Base-by-base conservation (phyloP, 1,140 invertebrate species). In the Hyposmocoma kahamanoa region DNA sequence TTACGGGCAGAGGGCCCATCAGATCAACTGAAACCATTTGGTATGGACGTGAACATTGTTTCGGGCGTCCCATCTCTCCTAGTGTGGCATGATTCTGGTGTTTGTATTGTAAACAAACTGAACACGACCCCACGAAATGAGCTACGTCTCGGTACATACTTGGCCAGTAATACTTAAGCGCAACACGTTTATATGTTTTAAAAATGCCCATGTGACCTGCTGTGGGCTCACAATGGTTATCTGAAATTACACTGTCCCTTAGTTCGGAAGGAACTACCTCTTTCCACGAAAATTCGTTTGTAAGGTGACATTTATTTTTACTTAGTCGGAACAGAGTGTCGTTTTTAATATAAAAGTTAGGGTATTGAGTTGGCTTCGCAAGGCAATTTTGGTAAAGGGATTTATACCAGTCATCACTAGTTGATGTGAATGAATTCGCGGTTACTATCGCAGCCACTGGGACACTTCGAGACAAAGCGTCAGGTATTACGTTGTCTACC, bases 141-240 rank as follows among this genome's bases (percentile, higher is more conserved):
- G 48, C 21, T 0, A 72, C 57, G 15, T 76, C 38, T 26, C 17
- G 11, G 24, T 59, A 43, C 61, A 62, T 67, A 15, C 41, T 39
- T 24, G 58, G 58, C 55, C 64, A 63, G 41, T 26, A 67, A 47
- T 57, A 64, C 1, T 19, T 18, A 3, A 64, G 18, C 1, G 24
- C 22, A 3, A 44, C 6, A 3, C 42, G 5, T 13, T 26, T n/a
- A n/a, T 44, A 44, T 4, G 42, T 44, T 18, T 44, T 44, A 21
- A 44, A 44, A 15, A 44, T 18, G 22, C 42, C 42, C 19, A 44
- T 11, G 30, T 44, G 42, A 5, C 36, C 36, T 19, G 36, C 36
- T 8, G 36, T 39, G 5, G 36, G 36, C 13, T 39, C 36, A 19
- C 15, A 21, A 13, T 46, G 44, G 22, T 46, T 46, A 22, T 46